phyloP scores from a whole-genome alignment of 2,888 invertebrate species.

The Yponomeuta malinellus region DNA sequence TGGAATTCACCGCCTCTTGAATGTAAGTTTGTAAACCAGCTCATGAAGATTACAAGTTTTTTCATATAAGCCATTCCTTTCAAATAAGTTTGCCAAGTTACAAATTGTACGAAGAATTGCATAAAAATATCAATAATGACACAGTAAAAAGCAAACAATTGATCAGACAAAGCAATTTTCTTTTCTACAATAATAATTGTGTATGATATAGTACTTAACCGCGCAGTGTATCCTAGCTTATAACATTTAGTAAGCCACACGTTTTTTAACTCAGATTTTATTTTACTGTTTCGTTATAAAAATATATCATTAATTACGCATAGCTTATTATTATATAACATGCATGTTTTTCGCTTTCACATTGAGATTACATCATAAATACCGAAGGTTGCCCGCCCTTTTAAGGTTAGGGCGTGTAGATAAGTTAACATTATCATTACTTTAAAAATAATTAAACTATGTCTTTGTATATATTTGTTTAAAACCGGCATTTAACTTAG shows the following conservation, averaged over 20 bases:
- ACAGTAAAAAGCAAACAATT: neutral
- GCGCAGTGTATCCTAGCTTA: neutral
- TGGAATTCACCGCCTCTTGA: too few relatives aligned
- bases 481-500: neutral
- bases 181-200: neutral
- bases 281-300: neutral
- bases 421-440: neutral
- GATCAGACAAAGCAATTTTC: neutral
- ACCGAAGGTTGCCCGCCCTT: neutral
- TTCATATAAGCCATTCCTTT: neutral
- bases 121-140: neutral
- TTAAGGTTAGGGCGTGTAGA: neutral
- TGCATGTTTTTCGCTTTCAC: neutral
- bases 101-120: neutral
- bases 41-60: too few relatives aligned
- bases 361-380: neutral
- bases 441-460: neutral
- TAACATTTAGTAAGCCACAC: neutral
- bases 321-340: neutral
- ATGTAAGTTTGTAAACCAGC: too few relatives aligned
- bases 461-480: neutral
- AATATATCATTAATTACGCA: neutral
- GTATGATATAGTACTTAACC: neutral
- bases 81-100: neutral
- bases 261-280: neutral